Evolutionary conservation across 2,888 invertebrate genomes (phyloP), one percentile per base, ranked within the genome.

Genomic region (Catocala nupta): DNA sequence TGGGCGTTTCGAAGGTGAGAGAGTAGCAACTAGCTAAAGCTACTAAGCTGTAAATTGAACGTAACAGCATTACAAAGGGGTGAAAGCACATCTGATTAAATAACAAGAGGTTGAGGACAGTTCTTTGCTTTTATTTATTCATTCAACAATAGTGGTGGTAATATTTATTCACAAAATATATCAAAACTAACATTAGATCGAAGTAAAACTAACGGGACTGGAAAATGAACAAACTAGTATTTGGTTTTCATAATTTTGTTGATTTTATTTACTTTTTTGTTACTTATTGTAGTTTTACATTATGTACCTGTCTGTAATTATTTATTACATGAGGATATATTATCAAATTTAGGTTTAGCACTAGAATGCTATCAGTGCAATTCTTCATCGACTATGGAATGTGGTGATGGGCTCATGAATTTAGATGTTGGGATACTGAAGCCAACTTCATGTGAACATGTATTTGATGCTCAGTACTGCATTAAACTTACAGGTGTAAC

Each of bases 1-100:
- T 65, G 99, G 99, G 71, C 96, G 99, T 84, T 98, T 95, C 81
- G 98, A 98, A 97, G 98, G 97, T 97, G 95, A 94, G 90, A 80
- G 45, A 36, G 10, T 34, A 34, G 34, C 12, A 49, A 34, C 16
- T 39, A 39, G 36, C 36, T 39, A 3, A 39, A 39, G 36, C 36
- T 39, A 39, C 36, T 39, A 39, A 1, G 36, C 9, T 39, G 6
- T 39, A 39, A 39, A 39, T 9, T 39, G 36, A 39, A 39, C 2
- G 9, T 7, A 7, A 39, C 36, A 39, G 36, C 9, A 39, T 39
- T 5, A 39, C 36, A 39, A 39, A 8, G 36, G 36, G 36, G 5
- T 36, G 9, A 7, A 1, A 9, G 36, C 36, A 39, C 36, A 5
- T 8, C 8, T 6, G 1, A 39, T 39, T 1, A 39, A 39, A 39